Percentiles rank a stretch among this genome's conserved stretches.
phyloP scores from a whole-genome alignment of 2,797 vertebrate species.

The Siniperca obscura region DNA sequence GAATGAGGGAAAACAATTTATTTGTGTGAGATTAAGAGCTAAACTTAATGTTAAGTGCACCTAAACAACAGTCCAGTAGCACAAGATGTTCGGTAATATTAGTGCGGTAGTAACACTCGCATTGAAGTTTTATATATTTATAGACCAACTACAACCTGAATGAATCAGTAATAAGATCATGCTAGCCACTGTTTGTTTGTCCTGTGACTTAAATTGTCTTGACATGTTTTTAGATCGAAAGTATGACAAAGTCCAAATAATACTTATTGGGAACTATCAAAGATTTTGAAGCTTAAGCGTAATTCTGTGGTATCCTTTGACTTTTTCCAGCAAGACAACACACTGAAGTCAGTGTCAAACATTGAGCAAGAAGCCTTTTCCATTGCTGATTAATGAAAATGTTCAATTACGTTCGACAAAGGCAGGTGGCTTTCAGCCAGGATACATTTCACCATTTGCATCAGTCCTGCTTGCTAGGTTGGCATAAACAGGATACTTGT shows the following conservation, averaged over 20 bases:
- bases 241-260: no score
- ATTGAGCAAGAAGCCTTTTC: neutral
- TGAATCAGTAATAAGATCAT: neutral
- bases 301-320: neutral
- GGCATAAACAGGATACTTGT: conserved; percentile 5
- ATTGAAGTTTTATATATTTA: neutral
- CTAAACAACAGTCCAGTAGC: neutral
- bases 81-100: neutral
- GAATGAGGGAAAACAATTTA: neutral
- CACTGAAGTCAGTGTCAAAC: neutral
- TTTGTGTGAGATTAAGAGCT: neutral
- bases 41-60: neutral
- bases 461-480: neutral
- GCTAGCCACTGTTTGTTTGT: no score
- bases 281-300: neutral
- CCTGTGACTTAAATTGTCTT: neutral
- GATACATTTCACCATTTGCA: neutral
- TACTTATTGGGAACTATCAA: neutral
- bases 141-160: neutral
- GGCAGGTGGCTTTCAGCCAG: conserved; percentile 26
- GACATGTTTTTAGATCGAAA: neutral
- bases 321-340: neutral
- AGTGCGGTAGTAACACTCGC: neutral
- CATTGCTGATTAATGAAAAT: conserved; percentile 28
- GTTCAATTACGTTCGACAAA: conserved; percentile 9